Evolutionary conservation across 2,113 vertebrate genomes (phyloP).

Genomic region (Monopterus albus): DNA sequence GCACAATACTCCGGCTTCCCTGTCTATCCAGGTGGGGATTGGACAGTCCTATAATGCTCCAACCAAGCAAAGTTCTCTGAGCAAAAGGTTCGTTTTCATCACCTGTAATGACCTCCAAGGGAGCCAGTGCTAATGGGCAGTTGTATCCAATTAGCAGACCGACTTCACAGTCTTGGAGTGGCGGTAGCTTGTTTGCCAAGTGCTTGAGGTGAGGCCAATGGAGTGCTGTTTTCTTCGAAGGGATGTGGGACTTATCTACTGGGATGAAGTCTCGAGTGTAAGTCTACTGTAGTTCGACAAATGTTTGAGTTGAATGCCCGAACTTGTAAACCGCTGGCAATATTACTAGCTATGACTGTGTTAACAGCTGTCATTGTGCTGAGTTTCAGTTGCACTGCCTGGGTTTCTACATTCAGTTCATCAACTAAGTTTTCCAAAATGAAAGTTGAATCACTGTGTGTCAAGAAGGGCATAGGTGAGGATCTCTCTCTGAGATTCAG

Average conservation of each 20-base stretch:
- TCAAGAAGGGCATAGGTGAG: conserved; percentile 19
- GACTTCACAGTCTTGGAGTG: conserved; percentile 28
- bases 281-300: conserved; percentile 7
- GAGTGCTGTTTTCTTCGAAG: conserved; percentile 10
- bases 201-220: conserved; percentile 37
- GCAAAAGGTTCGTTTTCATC: too few relatives aligned
- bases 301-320: too few relatives aligned
- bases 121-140: conserved; percentile 3
- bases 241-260: conserved; percentile 12
- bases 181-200: neutral
- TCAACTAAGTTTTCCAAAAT: too few relatives aligned
- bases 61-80: too few relatives aligned
- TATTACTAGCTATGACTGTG: too few relatives aligned
- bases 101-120: neutral
- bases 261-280: conserved; percentile 40
- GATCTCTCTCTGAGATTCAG: conserved; percentile 18
- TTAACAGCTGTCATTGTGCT: too few relatives aligned
- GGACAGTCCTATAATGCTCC: too few relatives aligned
- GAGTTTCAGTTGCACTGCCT: too few relatives aligned
- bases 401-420: too few relatives aligned
- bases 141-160: conserved; percentile 26
- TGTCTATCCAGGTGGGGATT: too few relatives aligned
- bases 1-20: too few relatives aligned
- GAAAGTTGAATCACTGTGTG: conserved; percentile 28
- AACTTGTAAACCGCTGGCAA: too few relatives aligned